phyloP scores from a whole-genome alignment of 1,140 invertebrate genomes.

The Melanaphis sacchari region DNA sequence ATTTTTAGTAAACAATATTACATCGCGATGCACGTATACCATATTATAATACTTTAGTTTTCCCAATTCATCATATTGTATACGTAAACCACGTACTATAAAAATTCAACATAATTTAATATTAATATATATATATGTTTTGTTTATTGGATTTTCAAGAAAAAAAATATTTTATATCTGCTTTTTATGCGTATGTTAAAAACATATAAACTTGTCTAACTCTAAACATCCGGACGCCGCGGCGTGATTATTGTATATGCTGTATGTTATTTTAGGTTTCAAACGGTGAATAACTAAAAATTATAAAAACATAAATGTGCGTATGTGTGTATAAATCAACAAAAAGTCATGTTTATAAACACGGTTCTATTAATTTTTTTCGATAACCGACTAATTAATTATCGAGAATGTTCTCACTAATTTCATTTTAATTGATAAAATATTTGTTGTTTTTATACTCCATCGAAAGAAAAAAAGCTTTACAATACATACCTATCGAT shows the following conservation, averaged over 20 bases:
- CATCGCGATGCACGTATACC: background rate
- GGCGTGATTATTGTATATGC: background rate
- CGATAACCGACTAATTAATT: background rate
- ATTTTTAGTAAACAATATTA: no score
- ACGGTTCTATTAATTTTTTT: background rate
- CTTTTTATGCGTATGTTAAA: background rate
- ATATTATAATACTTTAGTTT: background rate
- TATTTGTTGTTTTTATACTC: background rate
- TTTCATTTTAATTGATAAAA: background rate
- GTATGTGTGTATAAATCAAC: background rate
- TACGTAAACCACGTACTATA: background rate
- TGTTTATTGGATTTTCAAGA: background rate
- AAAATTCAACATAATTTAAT: background rate
- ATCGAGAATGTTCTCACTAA: background rate
- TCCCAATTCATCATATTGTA: background rate
- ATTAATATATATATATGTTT: conserved; percentile 1
- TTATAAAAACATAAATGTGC: background rate
- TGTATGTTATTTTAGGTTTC: background rate
- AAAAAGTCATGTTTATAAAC: conserved; percentile 27
- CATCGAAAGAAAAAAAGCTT: background rate
- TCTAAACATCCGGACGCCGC: conserved; percentile 2
- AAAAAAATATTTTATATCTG: conserved; percentile 13
- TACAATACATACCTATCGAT: background rate
- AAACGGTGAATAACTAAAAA: background rate
- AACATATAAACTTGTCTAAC: background rate